phyloP scores from a whole-genome alignment of 2,888 invertebrate species.

The Chironomus tentans region DNA sequence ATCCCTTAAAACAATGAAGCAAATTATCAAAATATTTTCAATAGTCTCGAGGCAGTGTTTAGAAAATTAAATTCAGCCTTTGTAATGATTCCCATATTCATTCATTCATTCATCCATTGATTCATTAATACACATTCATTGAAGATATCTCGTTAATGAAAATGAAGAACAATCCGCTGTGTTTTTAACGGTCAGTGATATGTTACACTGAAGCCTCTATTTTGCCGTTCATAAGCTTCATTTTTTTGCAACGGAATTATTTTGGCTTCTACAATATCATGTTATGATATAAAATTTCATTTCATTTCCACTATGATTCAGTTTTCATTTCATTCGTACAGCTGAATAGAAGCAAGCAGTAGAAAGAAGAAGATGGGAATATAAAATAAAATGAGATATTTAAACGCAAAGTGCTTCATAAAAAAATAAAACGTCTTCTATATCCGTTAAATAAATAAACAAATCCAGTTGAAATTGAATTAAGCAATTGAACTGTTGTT shows the following conservation, averaged over 20 bases:
- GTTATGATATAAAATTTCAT: slow-evolving; percentile 15
- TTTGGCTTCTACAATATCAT: slow-evolving; percentile 19
- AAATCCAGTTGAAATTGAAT: slow-evolving; percentile 11
- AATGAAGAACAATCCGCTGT: slow-evolving; percentile 9
- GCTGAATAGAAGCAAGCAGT: not conserved
- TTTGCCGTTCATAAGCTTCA: not conserved
- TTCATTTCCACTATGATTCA: not conserved
- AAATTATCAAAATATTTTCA: too few species aligned
- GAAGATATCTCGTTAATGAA: not conserved
- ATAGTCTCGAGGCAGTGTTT: too few species aligned
- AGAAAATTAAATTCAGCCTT: too few species aligned
- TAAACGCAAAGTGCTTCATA: not conserved
- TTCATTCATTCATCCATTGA: not conserved
- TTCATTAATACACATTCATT: not conserved
- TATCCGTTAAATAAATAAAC: slow-evolving; percentile 21
- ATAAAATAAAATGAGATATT: not conserved
- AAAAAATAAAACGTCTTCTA: not conserved
- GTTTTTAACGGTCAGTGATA: slow-evolving; percentile 1
- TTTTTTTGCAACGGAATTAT: slow-evolving; percentile 6
- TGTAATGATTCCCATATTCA: not conserved
- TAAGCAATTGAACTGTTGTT: slow-evolving; percentile 5
- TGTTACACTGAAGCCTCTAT: not conserved
- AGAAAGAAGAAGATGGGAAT: not conserved
- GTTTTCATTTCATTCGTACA: not conserved
- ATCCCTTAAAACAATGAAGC: too few species aligned